Base-by-base conservation (phyloP, 2,888 invertebrate genomes). In the Crematogaster levior region DNA sequence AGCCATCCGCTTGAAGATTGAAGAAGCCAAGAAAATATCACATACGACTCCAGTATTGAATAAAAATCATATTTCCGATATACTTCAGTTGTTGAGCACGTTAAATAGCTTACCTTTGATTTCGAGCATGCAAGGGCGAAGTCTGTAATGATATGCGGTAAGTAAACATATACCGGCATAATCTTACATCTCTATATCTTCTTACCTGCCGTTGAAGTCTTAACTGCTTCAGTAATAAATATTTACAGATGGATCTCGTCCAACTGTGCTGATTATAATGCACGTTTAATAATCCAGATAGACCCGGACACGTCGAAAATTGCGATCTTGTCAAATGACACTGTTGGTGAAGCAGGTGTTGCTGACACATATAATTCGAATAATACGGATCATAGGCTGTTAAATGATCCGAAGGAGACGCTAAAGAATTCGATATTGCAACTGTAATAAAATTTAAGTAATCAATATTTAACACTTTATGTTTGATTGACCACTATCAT, bases 351-450 rank as follows among this genome's bases (percentile, higher is more conserved):
- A 84, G 83, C 73, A 88, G 80, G 60, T 91, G 87, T 48, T 91
- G 90, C 24, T 89, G 91, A 58, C 91, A 89, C 30, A 87, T 82
- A 79, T 90, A 89, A 77, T 85, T 89, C 37, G 88, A 86, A 70
- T 89, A 91, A 86, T 89, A 91, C 18, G 92, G 89, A 84, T 93
- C 88, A 60, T 77, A 73, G 66, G 61, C 56, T 65, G 81, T 84
- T 56, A 77, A 46, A 43, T 58, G 43, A 58, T 80, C 82, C 82
- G 91, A 81, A 18, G 91, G 89, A 30, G 91, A 89, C 58, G 90
- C 90, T 84, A 91, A 84, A 37, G 92, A 91, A 86, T 92, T 92
- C n/a, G 91, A 90, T 75, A 91, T 90, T 83, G 91, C 92, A 74
- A 90, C 91, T 92, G 77, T 79, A 37, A 75, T 30, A 68, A 51